Conservation (phyloP, 2,797 vertebrate species). For the Myotis planiceps region DNA sequence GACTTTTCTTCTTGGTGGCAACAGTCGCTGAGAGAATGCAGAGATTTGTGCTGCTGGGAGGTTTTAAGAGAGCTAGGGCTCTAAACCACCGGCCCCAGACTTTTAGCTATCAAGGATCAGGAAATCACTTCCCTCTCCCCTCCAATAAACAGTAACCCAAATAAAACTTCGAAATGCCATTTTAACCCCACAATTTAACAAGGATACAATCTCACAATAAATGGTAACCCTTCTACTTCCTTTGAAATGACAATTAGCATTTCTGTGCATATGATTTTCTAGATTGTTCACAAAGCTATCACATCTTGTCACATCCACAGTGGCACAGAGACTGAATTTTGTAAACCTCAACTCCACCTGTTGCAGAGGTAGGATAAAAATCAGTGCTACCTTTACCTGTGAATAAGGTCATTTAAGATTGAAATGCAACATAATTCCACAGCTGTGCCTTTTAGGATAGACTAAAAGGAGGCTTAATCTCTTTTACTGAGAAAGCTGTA, state of each 20-base stretch:
- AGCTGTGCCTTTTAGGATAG: neutral
- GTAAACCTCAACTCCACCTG: neutral
- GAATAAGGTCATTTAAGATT: neutral
- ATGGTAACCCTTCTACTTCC: neutral
- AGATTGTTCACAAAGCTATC: neutral
- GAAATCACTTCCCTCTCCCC: neutral
- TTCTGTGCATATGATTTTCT: neutral
- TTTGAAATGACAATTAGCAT: neutral
- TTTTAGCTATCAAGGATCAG: neutral
- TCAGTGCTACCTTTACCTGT: neutral
- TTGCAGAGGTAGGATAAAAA: neutral
- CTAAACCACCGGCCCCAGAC: neutral
- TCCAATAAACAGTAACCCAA: neutral
- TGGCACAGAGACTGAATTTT: neutral
- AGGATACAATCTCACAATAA: neutral
- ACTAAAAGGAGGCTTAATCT: neutral
- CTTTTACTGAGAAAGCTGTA: neutral
- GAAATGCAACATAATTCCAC: neutral
- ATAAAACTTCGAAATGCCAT: neutral
- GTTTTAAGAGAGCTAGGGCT: neutral
- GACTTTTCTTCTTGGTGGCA: neutral
- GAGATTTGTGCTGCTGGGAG: neutral
- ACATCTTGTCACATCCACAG: neutral
- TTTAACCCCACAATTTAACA: neutral
- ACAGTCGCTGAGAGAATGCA: too few species aligned